Base-by-base conservation (phyloP, 1,140 invertebrate genomes). In the Phocides pigmalion region DNA sequence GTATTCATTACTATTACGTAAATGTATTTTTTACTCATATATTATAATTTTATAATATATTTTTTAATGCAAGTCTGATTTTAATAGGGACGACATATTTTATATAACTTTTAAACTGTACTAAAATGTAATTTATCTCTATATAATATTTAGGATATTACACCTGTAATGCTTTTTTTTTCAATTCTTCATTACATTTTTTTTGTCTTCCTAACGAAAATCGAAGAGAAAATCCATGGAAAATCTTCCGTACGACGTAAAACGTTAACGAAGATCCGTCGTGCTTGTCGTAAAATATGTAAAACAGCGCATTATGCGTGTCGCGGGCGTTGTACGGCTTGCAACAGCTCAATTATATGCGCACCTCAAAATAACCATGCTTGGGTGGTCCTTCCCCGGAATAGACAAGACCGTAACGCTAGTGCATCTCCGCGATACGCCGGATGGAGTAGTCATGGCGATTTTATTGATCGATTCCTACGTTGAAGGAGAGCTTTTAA, bases 301-400 rank as follows among this genome's bases (percentile, higher is more conserved):
- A 89, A 86, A 87, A 87, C 81, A 82, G 74, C 68, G 69, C 73
- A 81, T 86, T 84, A 88, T 77, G 74, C 79, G 72, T 80, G 84
- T 83, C 77, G 61, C 72, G 81, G 74, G 78, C 80, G 75, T 64
- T 69, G 77, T 70, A 77, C 76, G 73, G 76, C 66, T 74, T 66
- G 77, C 76, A 74, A 89, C 86, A 78, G 74, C 84, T 88, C 84
- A 87, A 90, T 90, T 87, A 89, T 83, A 75, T 16, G 42, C 69
- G 76, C 75, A 78, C 85, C 85, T 86, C 42, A 87, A 90, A 90
- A 88, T 90, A 90, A 85, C 84, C 39, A 58, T 70, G 50, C 71
- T 61, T 83, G 81, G 85, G 87, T 90, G 87, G 87, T 90, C 87
- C 65, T 50, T 73, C 72, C 78, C 79, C 66, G 68, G 82, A 87